phyloP scores from a whole-genome alignment of 1,140 invertebrate genomes.

The Anadara kagoshimensis region DNA sequence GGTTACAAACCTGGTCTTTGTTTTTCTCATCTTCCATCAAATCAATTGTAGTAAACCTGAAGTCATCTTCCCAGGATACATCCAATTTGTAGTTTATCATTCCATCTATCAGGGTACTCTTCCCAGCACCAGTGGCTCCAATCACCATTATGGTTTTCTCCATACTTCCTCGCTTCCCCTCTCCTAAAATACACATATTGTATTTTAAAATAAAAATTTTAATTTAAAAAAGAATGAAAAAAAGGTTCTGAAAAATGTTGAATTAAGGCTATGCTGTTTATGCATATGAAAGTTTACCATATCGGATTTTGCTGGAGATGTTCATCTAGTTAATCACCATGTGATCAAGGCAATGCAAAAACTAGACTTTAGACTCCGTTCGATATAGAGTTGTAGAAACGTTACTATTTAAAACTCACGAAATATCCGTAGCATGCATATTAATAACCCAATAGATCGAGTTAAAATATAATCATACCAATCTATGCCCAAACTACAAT shows the following conservation, averaged over 20 bases:
- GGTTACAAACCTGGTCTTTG: too few relatives aligned
- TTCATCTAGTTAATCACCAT: background rate
- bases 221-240: too few relatives aligned
- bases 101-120: slow-evolving; percentile 17
- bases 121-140: slow-evolving; percentile 8
- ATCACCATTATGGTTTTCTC: slow-evolving; percentile 19
- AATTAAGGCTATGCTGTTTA: background rate
- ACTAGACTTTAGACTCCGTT: too few relatives aligned
- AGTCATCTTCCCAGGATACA: slow-evolving; percentile 17
- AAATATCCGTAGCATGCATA: too few relatives aligned
- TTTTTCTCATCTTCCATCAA: background rate
- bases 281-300: background rate
- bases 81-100: slow-evolving; percentile 17
- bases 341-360: background rate
- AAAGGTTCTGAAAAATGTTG: background rate
- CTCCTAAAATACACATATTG: background rate
- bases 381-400: too few relatives aligned
- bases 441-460: too few relatives aligned
- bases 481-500: too few relatives aligned
- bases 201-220: background rate
- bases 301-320: background rate
- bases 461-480: too few relatives aligned
- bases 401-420: too few relatives aligned
- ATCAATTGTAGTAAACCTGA: slow-evolving; percentile 1
- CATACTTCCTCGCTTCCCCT: background rate